These are phyloP conservation scores for Macheiramphus alcinus DNA, from an alignment of 2,113 vertebrate genomes.

Conservation along the genomic window DNA sequence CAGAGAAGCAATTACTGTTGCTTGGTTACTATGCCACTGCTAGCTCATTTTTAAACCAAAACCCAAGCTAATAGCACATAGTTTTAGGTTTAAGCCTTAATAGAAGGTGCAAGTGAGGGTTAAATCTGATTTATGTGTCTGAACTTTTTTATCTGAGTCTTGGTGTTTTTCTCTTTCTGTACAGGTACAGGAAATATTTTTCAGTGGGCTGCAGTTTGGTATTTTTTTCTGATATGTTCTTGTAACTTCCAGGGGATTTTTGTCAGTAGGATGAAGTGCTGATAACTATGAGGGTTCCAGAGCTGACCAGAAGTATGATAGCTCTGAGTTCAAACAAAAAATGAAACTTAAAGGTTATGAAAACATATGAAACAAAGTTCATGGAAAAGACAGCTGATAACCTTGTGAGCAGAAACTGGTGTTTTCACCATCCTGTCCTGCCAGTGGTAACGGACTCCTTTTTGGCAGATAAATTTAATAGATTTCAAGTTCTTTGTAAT, in stretches of 20 bases:
- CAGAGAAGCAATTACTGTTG: conserved; percentile 41
- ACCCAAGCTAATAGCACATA: conserved; percentile 2
- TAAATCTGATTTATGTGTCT: not conserved
- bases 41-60: conserved; percentile 47
- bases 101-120: conserved; percentile 1
- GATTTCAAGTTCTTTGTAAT: not conserved
- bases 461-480: not conserved
- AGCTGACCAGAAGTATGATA: not conserved
- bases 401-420: not conserved
- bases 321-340: not conserved
- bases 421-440: not conserved
- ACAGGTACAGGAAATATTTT: not conserved
- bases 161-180: not conserved
- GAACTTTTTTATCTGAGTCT: not conserved
- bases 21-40: conserved; percentile 34
- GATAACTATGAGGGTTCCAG: not conserved
- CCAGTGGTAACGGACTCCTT: not conserved
- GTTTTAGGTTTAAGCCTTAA: conserved; percentile 21
- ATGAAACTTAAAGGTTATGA: not conserved
- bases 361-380: not conserved
- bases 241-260: not conserved
- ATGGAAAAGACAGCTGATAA: not conserved
- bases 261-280: not conserved
- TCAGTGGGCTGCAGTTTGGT: not conserved
- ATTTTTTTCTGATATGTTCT: not conserved